Conservation (phyloP, 2,113 vertebrate species). For the cat (Felis catus) region F.catus_Fca126_mat1.0 CM031421.1:97600501-97601000, state of each 20-base stretch:
- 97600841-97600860: constrained; percentile 41
- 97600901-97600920: background rate
- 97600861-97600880: background rate
- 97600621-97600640: too few relatives aligned
- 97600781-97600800: background rate
- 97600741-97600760: accelerated
- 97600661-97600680: background rate
- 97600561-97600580: accelerated
- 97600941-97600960: background rate
- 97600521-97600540: background rate
- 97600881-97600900: constrained; percentile 57
- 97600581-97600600: background rate
- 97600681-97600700: background rate
- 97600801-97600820: constrained; percentile 39
- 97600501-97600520: background rate
- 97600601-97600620: background rate
- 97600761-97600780: background rate
- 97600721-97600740: background rate
- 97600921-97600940: background rate
- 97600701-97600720: background rate
- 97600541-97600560: accelerated
- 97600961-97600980: background rate
- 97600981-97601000: too few relatives aligned
- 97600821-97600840: constrained; percentile 39
- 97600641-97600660: background rate